Evolutionary conservation across 1,140 invertebrate genomes (phyloP).

Genomic region (Drosophila bocqueti): DNA sequence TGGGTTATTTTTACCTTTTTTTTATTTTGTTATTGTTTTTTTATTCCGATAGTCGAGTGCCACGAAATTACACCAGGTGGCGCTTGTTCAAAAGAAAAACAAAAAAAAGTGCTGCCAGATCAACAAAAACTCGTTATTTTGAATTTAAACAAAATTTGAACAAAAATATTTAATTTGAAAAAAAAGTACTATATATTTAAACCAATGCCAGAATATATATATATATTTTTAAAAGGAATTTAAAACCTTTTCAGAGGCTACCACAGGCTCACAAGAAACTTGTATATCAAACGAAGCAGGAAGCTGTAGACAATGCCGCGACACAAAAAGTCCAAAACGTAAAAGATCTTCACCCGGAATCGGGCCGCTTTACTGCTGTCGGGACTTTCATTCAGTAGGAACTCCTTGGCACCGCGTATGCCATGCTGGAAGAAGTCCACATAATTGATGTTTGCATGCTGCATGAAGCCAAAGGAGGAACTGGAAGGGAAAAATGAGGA

Average conservation of each 20-base stretch:
- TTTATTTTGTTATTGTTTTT: not conserved
- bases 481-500: constrained; percentile 19
- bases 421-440: constrained; percentile 86
- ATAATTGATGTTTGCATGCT: constrained; percentile 85
- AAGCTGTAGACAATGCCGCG: constrained; percentile 56
- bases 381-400: constrained; percentile 87
- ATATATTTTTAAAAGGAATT: not conserved
- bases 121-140: not conserved
- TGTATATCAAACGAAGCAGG: constrained; percentile 51
- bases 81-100: not conserved
- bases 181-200: not conserved
- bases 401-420: constrained; percentile 87
- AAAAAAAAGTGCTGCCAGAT: not conserved
- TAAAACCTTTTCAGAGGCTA: not conserved
- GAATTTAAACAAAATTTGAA: not conserved
- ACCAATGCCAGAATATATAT: constrained; percentile 11
- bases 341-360: constrained; percentile 64
- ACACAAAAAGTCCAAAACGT: constrained; percentile 53
- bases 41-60: too few relatives aligned
- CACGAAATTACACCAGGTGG: not conserved
- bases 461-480: constrained; percentile 66
- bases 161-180: not conserved
- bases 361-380: constrained; percentile 76
- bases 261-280: constrained; percentile 30
- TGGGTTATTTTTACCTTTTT: not conserved